These are phyloP conservation scores for Aphis gossypii DNA, from an alignment of 1,140 invertebrate genomes.

Conservation along the genomic window DNA sequence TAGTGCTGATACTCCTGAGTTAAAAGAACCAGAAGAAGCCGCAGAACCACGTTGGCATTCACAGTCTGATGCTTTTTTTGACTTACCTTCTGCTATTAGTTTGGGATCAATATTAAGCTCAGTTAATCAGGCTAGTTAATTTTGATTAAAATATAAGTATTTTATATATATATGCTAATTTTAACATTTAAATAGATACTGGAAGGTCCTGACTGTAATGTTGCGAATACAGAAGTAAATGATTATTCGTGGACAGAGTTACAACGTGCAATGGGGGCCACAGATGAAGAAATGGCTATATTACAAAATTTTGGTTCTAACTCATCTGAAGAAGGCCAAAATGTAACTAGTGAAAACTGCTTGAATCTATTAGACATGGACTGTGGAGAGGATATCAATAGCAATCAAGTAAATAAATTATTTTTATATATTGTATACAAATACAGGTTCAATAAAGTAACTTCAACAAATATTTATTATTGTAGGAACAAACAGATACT, in stretches of 20 bases:
- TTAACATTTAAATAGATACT: slow-evolving; percentile 50
- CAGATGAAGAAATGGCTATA: slow-evolving; percentile 63
- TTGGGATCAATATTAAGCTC: slow-evolving; percentile 62
- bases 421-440: background rate
- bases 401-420: slow-evolving; percentile 36
- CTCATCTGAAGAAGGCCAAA: slow-evolving; percentile 14
- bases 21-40: slow-evolving; percentile 46
- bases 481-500: slow-evolving; percentile 16
- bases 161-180: background rate
- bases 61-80: slow-evolving; percentile 45
- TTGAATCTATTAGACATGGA: slow-evolving; percentile 28
- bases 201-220: slow-evolving; percentile 55
- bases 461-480: background rate
- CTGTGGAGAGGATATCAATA: background rate
- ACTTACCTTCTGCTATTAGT: slow-evolving; percentile 53
- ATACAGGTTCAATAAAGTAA: background rate
- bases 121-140: slow-evolving; percentile 61
- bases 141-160: slow-evolving; percentile 3
- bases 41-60: slow-evolving; percentile 51
- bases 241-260: slow-evolving; percentile 61
- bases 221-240: slow-evolving; percentile 17
- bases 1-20: slow-evolving; percentile 4
- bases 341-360: slow-evolving; percentile 18
- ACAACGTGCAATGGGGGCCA: slow-evolving; percentile 63
- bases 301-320: slow-evolving; percentile 62